A percentile compares a stretch with the other conserved stretches of the same genome.
phyloP scores from a whole-genome alignment of 2,113 vertebrate genomes.

The Asarcornis scutulata region DNA sequence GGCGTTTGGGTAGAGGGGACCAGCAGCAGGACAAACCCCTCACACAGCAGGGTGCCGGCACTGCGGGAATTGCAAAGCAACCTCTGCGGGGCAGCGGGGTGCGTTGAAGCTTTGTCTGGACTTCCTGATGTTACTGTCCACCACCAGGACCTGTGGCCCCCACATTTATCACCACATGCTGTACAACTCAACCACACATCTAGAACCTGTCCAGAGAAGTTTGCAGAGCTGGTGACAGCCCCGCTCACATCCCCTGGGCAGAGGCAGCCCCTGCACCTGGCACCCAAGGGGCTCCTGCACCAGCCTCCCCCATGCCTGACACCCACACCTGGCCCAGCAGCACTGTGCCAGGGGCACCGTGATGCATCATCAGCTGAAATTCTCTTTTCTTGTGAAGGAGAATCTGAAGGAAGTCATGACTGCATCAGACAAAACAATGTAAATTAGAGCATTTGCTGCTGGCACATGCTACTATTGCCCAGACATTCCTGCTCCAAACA shows the following conservation, averaged over 20 bases:
- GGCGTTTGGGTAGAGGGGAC: background rate
- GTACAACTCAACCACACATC: too few species aligned
- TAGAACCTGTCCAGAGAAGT: too few species aligned
- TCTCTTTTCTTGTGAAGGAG: background rate
- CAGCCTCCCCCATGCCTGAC: background rate
- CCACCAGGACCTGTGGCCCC: too few species aligned
- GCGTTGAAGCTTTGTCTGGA: too few species aligned
- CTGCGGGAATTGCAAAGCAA: too few species aligned
- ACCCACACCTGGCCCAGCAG: background rate
- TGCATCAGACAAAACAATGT: background rate
- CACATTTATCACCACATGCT: background rate
- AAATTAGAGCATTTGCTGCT: background rate
- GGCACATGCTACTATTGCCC: background rate
- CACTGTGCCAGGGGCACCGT: background rate
- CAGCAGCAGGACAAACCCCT: too few species aligned
- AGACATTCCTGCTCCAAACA: background rate
- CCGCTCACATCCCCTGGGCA: too few species aligned
- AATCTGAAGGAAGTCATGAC: background rate
- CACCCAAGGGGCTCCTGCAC: too few species aligned
- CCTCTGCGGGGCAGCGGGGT: too few species aligned
- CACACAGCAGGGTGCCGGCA: too few species aligned
- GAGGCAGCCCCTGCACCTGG: too few species aligned
- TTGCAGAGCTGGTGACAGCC: too few species aligned
- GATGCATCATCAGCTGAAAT: background rate
- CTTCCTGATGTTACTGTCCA: background rate